Base-by-base conservation (phyloP, 1,140 invertebrate genomes). In the Drosophila kanapiae region DNA sequence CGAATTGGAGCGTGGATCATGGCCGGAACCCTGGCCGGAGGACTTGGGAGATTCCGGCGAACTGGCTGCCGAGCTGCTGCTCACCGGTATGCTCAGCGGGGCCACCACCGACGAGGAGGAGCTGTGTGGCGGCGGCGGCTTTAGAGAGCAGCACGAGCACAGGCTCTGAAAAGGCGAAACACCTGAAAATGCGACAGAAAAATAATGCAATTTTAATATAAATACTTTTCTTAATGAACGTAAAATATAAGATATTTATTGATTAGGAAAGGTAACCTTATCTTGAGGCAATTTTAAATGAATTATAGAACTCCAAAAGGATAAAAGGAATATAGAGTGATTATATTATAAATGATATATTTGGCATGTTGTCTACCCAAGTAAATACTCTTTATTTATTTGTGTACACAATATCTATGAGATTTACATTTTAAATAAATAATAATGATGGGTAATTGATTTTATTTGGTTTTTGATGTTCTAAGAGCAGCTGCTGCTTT, bases 101-200 rank as follows among this genome's bases (percentile, higher is more conserved):
- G 70, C 77, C 80, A 84, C 75, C 40, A 77, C 84, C 40, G 76
- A 78, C 27, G 75, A 11, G 14, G 48, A 48, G 1, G 84, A 60
- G 14, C 56, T 40, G 13, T 82, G 76, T 83, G 76, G 91, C 92
- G 94, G 91, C 92, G 56, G 93, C 18, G 94, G 94, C 82, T 96
- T 96, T 65, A 96, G 95, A 8, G 96, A 96, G 83, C 96, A 97
- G 86, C 96, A 97, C 0, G 96, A 96, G 88, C 96, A 97, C 3
- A 96, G 94, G 13, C 95, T 95, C n/a, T 95, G 94, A 75, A 96
- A 95, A 45, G 95, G 95, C 94, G 94, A 64, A 82, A 92, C 88
- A 49, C 88, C 91, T 92, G 75, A 27, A 38, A 31, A 70, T n/a
- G 27, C 13, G 8, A 14, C 13, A 23, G 2, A 43, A 18, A 54